Percentiles rank a stretch among this genome's conserved stretches.
These are phyloP conservation scores for Hydrocynus forskahlii DNA, from an alignment of 2,797 vertebrate genomes.

Conservation along the genomic window DNA sequence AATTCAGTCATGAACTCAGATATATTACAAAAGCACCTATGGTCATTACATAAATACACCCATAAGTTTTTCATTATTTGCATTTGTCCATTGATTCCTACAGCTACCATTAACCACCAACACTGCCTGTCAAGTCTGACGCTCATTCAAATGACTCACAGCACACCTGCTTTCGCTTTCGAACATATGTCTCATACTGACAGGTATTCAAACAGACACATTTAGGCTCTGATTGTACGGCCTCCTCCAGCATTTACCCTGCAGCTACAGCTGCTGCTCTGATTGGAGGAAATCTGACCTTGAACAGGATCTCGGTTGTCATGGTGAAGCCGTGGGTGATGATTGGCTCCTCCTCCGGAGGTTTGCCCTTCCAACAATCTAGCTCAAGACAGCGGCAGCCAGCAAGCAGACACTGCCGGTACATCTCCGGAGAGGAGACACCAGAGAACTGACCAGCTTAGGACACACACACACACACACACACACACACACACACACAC, in stretches of 20 bases:
- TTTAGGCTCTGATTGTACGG: neutral
- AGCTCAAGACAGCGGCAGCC: slow-evolving; percentile 97
- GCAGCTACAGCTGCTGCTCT: slow-evolving; percentile 10
- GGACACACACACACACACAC: neutral
- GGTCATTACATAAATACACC: neutral
- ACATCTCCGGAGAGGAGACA: slow-evolving; percentile 95
- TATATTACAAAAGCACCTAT: neutral
- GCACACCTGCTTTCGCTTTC: neutral
- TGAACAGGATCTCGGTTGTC: slow-evolving; percentile 98
- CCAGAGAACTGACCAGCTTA: slow-evolving; percentile 96
- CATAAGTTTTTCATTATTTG: neutral
- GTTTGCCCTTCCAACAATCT: slow-evolving; percentile 98
- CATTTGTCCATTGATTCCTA: neutral
- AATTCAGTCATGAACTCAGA: no score
- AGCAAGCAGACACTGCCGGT: slow-evolving; percentile 91
- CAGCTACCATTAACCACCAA: neutral
- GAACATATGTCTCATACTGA: neutral
- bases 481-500: neutral
- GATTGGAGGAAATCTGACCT: slow-evolving; percentile 73
- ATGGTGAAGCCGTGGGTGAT: slow-evolving; percentile 99
- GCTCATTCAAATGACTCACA: neutral
- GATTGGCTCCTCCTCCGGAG: slow-evolving; percentile 94
- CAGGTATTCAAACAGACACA: slow-evolving; percentile 14
- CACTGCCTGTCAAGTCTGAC: neutral
- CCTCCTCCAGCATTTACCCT: slow-evolving; percentile 11